These are phyloP conservation scores for Austrolebias charrua DNA, from an alignment of 2,797 vertebrate genomes.

Conservation along the genomic window DNA sequence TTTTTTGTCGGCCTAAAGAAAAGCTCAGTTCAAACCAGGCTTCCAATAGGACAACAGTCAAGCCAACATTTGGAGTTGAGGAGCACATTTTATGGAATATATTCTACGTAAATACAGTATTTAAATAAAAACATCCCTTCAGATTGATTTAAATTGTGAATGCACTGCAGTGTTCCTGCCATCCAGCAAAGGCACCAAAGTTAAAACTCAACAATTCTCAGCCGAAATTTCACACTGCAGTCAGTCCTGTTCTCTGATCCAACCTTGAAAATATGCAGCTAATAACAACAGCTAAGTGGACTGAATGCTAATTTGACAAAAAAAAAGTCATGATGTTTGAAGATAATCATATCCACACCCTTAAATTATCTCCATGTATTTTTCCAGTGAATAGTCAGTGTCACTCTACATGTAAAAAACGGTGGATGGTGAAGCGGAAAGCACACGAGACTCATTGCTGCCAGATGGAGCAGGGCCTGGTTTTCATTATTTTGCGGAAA, in stretches of 20 bases:
- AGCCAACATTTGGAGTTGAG: not conserved
- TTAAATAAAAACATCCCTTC: no score
- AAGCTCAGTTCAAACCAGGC: not conserved
- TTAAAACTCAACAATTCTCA: conserved; percentile 8
- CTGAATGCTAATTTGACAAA: conserved; percentile 18
- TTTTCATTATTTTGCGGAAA: conserved; percentile 67
- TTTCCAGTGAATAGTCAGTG: conserved; percentile 31
- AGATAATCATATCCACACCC: conserved; percentile 39
- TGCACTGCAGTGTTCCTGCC: no score
- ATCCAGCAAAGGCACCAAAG: no score
- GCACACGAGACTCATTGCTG: conserved; percentile 19
- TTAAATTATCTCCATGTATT: conserved; percentile 19
- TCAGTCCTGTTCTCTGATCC: conserved; percentile 10
- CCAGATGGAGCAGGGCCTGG: conserved; percentile 56
- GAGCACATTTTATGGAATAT: not conserved
- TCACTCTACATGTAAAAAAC: conserved; percentile 20
- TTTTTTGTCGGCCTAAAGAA: not conserved
- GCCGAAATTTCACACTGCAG: conserved; percentile 36
- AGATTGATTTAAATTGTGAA: no score
- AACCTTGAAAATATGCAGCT: conserved; percentile 26
- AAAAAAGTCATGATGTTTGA: conserved; percentile 12
- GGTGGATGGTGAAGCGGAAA: conserved; percentile 14
- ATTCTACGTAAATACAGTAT: not conserved
- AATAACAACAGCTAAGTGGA: conserved; percentile 25
- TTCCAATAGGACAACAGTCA: not conserved